Evolutionary conservation across 2,797 vertebrate genomes (phyloP), one percentile per base, ranked within the genome.

Genomic region (Bovichtus variegatus): DNA sequence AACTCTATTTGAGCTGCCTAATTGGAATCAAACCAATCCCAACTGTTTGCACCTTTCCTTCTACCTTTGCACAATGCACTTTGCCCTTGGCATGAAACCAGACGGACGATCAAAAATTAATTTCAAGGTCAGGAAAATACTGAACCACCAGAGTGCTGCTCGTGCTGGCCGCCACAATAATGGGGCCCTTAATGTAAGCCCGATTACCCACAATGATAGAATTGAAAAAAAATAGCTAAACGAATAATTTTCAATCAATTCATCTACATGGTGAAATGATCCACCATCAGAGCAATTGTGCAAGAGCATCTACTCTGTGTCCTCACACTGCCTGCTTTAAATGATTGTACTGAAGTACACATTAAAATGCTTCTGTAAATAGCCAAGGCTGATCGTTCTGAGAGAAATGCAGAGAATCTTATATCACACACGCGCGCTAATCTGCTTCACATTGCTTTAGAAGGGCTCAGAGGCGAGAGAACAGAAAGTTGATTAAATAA

Each of bases 401-500:
- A 67, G 62, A 10, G 43, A 62, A 38, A 55, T 55, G 49, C 12
- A n/a, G 11, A 34, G 6, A 36, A 53, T 25, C 7, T 55, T 13
- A n/a, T 19, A 53, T 57, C 49, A 41, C 53, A 29, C 5, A 19
- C 23, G 25, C 41, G 8, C 57, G 19, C 47, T n/a, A 27, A 62
- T 59, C 59, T 69, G 29, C 68, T 21, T 71, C 43, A 55, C 55
- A 19, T 46, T 50, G 50, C 61, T 43, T 50, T 12, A 41, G 12
- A 65, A 18, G 10, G 31, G 38, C 58, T 64, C 43, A 31, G 47
- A 65, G 43, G 66, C 25, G 8, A 31, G 47, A 34, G 62, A 67
- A 61, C 44, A 87, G 80, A 87, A 69, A 90, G 83, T 82, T 86
- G 76, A 86, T 93, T 86, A 90, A 93, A 92, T 93, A 90, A 92